Evolutionary conservation across 2,797 vertebrate genomes (phyloP), one percentile per base, ranked within the genome.

Genomic region (Pelochelys cantorii): DNA sequence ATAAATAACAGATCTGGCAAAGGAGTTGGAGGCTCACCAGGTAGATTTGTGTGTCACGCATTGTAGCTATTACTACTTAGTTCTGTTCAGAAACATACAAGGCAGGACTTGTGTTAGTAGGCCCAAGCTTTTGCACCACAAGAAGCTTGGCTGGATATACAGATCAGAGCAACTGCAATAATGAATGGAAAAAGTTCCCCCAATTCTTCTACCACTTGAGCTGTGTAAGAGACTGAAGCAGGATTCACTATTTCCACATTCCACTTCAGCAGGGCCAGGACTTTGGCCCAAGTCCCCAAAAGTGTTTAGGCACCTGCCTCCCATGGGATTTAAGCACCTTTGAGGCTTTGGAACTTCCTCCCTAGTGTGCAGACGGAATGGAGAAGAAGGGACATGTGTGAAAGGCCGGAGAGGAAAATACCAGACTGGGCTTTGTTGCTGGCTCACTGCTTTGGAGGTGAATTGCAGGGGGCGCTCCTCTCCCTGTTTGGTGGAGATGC

Each of bases 191-290:
- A 84, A 86, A 1, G 7, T 77, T 75, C 42, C 9, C 4, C 48
- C 80, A 78, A 37, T 29, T 5, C 25, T 81, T 42, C 15, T 23
- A 68, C 83, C 57, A 87, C 60, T 83, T 90, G 5, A 68, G 79
- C 20, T n/a, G 86, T 55, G 83, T 65, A 60, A 81, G 94, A 68
- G 65, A 83, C 7, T 60, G 92, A 91, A 92, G 86, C 85, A 52
- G 25, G 93, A 94, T 55, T 92, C 52, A 6, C 82, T 83, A 2
- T 79, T 90, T 83, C 52, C 60, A 52, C 81, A 56, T 48, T 34
- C 34, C n/a, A 68, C n/a, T 68, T 62, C 60, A 62, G 29, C 17
- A 18, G 15, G 14, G 8, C 31, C 31, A 18, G 62, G 65, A 34
- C 17, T 68, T 34, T 68, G 62, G 17, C 15, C 31, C 62, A 68